phyloP scores from a whole-genome alignment of 2,113 vertebrate genomes.

The Illadopsis cleaveri region DNA sequence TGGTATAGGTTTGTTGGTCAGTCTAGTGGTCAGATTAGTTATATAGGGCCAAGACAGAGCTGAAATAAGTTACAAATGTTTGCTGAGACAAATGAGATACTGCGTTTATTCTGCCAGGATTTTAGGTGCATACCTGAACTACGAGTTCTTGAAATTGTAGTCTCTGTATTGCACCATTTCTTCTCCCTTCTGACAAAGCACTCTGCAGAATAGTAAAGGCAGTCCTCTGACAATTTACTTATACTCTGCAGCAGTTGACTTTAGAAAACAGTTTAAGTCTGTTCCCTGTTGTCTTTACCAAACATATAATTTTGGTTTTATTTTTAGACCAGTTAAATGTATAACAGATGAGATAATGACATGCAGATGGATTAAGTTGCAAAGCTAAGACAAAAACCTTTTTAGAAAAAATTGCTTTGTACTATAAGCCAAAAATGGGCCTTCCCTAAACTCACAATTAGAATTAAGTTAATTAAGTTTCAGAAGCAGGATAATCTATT shows the following conservation, averaged over 20 bases:
- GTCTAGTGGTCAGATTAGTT: background rate
- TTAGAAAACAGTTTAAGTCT: background rate
- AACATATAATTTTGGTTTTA: slow-evolving; percentile 52
- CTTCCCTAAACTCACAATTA: slow-evolving; percentile 28
- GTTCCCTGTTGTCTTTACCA: slow-evolving; percentile 52
- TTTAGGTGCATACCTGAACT: background rate
- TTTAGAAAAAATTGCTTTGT: slow-evolving; percentile 47
- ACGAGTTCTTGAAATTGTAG: background rate
- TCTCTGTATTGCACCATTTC: background rate
- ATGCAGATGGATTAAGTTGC: slow-evolving; percentile 60
- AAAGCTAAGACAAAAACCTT: slow-evolving; percentile 52
- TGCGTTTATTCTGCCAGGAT: background rate
- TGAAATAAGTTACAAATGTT: background rate
- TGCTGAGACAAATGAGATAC: background rate
- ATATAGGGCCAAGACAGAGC: background rate
- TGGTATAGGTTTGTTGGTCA: background rate
- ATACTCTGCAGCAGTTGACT: background rate
- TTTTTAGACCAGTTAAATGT: slow-evolving; percentile 61
- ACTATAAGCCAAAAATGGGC: slow-evolving; percentile 44
- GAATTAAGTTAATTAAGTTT: slow-evolving; percentile 26
- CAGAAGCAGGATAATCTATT: slow-evolving; percentile 7
- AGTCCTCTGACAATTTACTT: background rate
- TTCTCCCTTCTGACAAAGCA: background rate
- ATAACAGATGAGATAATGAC: slow-evolving; percentile 65
- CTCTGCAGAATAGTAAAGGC: background rate